These are phyloP conservation scores for Gadus chalcogrammus DNA, from an alignment of 2,113 vertebrate genomes.

Conservation along the genomic window DNA sequence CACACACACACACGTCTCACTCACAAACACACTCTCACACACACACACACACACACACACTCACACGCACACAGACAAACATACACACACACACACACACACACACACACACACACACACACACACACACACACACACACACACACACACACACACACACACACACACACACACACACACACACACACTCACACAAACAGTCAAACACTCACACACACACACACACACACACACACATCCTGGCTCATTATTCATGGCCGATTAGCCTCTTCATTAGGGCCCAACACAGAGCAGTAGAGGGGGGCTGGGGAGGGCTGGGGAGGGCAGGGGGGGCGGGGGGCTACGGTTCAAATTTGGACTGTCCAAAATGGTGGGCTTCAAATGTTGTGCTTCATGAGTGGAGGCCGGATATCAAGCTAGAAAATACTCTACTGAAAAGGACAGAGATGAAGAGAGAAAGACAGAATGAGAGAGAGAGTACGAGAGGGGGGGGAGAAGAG, in stretches of 20 bases:
- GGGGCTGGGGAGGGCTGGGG: too few relatives aligned
- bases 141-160: slow-evolving; percentile 45
- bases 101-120: background rate
- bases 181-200: background rate
- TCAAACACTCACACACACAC: background rate
- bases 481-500: too few relatives aligned
- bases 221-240: slow-evolving; percentile 53
- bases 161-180: slow-evolving; percentile 42
- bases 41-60: background rate
- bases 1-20: background rate
- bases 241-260: slow-evolving; percentile 72
- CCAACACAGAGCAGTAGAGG: too few relatives aligned
- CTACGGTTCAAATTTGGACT: too few relatives aligned
- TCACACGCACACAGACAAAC: slow-evolving; percentile 60
- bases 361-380: too few relatives aligned
- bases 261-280: slow-evolving; percentile 70
- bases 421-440: background rate
- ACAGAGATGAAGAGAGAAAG: slow-evolving; percentile 40
- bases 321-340: too few relatives aligned
- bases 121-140: background rate
- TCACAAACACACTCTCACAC: background rate
- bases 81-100: slow-evolving; percentile 54
- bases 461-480: background rate
- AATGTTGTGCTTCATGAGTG: too few relatives aligned
- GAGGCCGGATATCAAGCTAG: too few relatives aligned